Evolutionary conservation across 2,113 vertebrate species (phyloP).

Genomic region (Eptesicus fuscus): DNA sequence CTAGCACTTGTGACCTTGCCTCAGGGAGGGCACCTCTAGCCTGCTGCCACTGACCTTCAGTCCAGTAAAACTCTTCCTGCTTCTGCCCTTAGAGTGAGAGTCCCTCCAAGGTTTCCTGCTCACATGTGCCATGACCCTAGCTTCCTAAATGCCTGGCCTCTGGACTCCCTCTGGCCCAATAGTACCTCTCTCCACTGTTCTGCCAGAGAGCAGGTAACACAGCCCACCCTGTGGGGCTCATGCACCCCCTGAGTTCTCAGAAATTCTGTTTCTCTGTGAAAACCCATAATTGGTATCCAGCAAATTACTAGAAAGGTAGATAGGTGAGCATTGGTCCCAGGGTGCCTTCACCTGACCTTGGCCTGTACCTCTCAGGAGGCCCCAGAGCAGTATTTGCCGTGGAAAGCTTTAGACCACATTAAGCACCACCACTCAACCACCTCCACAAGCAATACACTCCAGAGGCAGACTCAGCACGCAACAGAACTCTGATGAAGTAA

Average conservation of each 20-base stretch:
- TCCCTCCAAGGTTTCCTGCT: too few species aligned
- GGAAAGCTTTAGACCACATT: background rate
- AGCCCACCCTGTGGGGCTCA: background rate
- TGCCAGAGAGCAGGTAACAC: background rate
- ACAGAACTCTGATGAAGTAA: too few species aligned
- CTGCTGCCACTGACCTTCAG: background rate
- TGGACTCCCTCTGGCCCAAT: background rate
- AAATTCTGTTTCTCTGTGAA: background rate
- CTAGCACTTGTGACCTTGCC: background rate
- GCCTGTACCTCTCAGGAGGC: too few species aligned
- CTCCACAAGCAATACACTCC: too few species aligned
- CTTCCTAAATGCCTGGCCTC: background rate
- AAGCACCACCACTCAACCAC: too few species aligned
- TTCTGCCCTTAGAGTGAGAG: fast-evolving
- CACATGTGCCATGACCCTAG: fast-evolving
- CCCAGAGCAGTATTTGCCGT: background rate
- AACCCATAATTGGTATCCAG: background rate
- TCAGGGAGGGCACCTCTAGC: background rate
- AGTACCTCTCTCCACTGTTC: background rate
- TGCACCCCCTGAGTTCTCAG: background rate
- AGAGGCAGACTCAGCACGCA: too few species aligned
- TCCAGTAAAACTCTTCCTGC: background rate
- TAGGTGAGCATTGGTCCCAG: background rate
- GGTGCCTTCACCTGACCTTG: background rate
- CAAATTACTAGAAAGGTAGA: background rate